Evolutionary conservation across 2,113 vertebrate species (phyloP).

Genomic region (Romanogobio albipinnatus): DNA sequence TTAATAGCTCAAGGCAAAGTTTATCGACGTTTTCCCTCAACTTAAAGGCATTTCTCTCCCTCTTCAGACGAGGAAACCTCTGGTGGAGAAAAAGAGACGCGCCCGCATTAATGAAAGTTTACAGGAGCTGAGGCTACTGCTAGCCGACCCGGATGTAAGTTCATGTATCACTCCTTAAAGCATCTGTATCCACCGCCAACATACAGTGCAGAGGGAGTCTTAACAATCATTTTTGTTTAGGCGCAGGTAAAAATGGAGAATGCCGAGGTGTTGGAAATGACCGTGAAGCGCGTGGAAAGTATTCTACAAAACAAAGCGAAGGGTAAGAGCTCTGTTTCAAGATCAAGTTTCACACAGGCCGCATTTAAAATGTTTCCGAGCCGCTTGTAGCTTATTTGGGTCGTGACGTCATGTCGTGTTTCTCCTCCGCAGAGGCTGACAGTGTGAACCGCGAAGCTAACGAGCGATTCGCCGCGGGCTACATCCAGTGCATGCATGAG

Average conservation of each 20-base stretch:
- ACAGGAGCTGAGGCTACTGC: constrained; percentile 83
- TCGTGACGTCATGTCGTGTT: constrained; percentile 4
- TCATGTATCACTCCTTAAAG: not conserved
- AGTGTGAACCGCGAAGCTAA: constrained; percentile 84
- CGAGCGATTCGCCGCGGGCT: constrained; percentile 92
- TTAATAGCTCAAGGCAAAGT: not conserved
- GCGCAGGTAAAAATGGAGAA: constrained; percentile 87
- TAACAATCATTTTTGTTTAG: constrained; percentile 34
- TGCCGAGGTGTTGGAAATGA: constrained; percentile 92
- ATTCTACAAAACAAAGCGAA: constrained; percentile 80
- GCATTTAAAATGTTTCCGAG: not conserved
- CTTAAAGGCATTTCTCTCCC: not conserved
- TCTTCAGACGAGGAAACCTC: constrained; percentile 85
- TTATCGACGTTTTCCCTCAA: not conserved
- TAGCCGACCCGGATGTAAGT: constrained; percentile 84
- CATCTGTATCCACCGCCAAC: not conserved
- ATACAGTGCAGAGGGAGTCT: not conserved
- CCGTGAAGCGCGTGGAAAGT: constrained; percentile 88
- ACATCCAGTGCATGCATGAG: constrained; percentile 98
- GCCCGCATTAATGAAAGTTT: constrained; percentile 93
- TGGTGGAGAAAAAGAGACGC: constrained; percentile 89
- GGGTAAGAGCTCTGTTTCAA: constrained; percentile 72
- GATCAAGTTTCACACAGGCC: not conserved
- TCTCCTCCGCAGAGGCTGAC: constrained; percentile 74
- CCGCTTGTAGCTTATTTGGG: not conserved